phyloP scores from a whole-genome alignment of 2,888 invertebrate species.

The Pyrrhia umbra region DNA sequence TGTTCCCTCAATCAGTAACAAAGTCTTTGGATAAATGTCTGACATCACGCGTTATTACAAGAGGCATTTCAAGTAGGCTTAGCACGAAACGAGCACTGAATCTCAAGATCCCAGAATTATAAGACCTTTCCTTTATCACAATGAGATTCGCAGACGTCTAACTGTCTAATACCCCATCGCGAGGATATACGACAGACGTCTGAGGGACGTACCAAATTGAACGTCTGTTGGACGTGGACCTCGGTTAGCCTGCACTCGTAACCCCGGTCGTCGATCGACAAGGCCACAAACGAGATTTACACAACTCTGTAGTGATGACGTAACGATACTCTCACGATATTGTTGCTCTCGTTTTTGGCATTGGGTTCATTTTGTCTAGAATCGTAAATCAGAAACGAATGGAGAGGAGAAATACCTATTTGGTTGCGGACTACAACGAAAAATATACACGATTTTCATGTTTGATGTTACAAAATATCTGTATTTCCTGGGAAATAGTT shows the following conservation, averaged over 20 bases:
- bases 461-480: neutral
- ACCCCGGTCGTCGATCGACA: slow-evolving; percentile 25
- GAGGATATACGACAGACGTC: slow-evolving; percentile 4
- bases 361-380: slow-evolving; percentile 10
- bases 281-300: slow-evolving; percentile 38
- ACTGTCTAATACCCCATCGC: slow-evolving; percentile 16
- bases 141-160: slow-evolving; percentile 19
- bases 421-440: neutral
- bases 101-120: slow-evolving; percentile 38
- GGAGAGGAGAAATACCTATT: slow-evolving; percentile 12
- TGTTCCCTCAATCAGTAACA: slow-evolving; percentile 39
- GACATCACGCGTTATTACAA: slow-evolving; percentile 41
- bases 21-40: slow-evolving; percentile 47
- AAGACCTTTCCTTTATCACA: slow-evolving; percentile 44
- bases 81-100: slow-evolving; percentile 52
- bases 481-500: neutral
- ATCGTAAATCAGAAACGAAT: slow-evolving; percentile 22
- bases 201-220: slow-evolving; percentile 21
- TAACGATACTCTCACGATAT: slow-evolving; percentile 19
- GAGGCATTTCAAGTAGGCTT: slow-evolving; percentile 45
- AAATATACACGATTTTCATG: slow-evolving; percentile 1
- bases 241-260: slow-evolving; percentile 25
- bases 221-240: slow-evolving; percentile 18
- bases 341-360: slow-evolving; percentile 8
- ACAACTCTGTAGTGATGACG: slow-evolving; percentile 23